These are phyloP conservation scores for Calameuta filiformis DNA, from an alignment of 2,888 invertebrate genomes.

Conservation along the genomic window DNA sequence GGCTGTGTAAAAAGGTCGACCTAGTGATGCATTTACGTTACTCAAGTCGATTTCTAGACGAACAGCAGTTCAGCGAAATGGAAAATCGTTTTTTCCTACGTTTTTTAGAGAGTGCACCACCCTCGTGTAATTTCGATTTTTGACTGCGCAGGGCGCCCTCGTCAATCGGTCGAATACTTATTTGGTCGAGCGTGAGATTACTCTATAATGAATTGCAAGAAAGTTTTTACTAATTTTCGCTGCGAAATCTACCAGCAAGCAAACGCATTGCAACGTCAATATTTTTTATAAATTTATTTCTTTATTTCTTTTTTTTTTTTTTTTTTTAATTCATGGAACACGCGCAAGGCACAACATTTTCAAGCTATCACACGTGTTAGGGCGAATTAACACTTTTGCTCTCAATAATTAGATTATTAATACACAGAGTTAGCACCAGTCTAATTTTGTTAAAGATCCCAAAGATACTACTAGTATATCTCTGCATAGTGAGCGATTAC, in stretches of 20 bases:
- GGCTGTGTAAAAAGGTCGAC: background rate
- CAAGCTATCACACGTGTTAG: conserved; percentile 58
- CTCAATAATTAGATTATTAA: conserved; percentile 39
- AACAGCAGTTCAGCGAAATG: conserved; percentile 54
- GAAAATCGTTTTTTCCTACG: conserved; percentile 48
- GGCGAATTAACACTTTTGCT: conserved; percentile 31
- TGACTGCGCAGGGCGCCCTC: conserved; percentile 46
- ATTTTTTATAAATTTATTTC: conserved; percentile 23
- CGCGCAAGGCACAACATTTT: conserved; percentile 63
- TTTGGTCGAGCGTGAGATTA: conserved; percentile 59
- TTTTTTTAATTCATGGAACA: conserved; percentile 44
- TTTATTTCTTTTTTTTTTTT: conserved; percentile 22
- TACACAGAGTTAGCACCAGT: conserved; percentile 49
- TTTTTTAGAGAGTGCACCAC: conserved; percentile 43
- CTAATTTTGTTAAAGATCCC: conserved; percentile 38
- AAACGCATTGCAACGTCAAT: conserved; percentile 36
- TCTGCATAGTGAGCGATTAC: background rate
- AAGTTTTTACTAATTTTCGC: conserved; percentile 9
- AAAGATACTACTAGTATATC: background rate
- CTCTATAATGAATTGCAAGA: conserved; percentile 49
- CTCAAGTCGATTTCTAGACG: conserved; percentile 37
- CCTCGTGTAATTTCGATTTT: conserved; percentile 46
- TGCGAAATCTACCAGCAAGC: conserved; percentile 27
- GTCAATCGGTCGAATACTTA: conserved; percentile 54
- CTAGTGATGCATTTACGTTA: background rate